Conservation (phyloP, 2,888 invertebrate genomes). For the Nemoura dubitans region DNA sequence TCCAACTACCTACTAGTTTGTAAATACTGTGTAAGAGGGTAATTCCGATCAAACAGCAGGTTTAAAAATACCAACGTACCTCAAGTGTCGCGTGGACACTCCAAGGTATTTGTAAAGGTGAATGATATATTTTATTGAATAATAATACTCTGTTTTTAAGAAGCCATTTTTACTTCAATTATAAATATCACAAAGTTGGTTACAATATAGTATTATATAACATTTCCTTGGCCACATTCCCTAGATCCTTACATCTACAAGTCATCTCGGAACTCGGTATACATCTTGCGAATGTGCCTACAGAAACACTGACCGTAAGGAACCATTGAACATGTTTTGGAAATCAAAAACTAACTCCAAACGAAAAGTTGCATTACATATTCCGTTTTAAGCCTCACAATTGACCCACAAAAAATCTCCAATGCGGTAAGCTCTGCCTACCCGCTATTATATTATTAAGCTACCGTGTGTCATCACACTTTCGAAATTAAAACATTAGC, state of each 20-base stretch:
- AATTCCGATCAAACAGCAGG: too few relatives aligned
- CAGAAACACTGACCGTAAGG: neutral
- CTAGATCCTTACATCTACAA: neutral
- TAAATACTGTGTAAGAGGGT: too few relatives aligned
- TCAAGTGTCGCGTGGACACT: neutral
- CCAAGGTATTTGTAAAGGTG: neutral
- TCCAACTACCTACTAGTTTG: too few relatives aligned
- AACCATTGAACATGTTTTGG: conserved; percentile 46
- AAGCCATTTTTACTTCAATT: conserved; percentile 32
- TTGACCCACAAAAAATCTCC: conserved; percentile 44
- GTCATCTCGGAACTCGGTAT: neutral
- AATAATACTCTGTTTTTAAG: conserved; percentile 24
- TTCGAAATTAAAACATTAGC: conserved; percentile 14
- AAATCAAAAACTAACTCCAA: conserved; percentile 37
- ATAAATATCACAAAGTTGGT: conserved; percentile 32
- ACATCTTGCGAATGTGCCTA: neutral
- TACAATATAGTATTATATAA: neutral
- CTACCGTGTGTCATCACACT: neutral
- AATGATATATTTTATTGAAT: neutral
- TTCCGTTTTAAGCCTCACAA: conserved; percentile 10
- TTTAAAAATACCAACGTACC: neutral
- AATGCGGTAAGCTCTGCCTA: conserved; percentile 41
- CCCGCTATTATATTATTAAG: neutral
- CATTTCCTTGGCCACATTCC: neutral
- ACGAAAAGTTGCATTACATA: neutral